Evolutionary conservation across 2,113 vertebrate genomes (phyloP).

Genomic region (Pygoscelis adeliae): DNA sequence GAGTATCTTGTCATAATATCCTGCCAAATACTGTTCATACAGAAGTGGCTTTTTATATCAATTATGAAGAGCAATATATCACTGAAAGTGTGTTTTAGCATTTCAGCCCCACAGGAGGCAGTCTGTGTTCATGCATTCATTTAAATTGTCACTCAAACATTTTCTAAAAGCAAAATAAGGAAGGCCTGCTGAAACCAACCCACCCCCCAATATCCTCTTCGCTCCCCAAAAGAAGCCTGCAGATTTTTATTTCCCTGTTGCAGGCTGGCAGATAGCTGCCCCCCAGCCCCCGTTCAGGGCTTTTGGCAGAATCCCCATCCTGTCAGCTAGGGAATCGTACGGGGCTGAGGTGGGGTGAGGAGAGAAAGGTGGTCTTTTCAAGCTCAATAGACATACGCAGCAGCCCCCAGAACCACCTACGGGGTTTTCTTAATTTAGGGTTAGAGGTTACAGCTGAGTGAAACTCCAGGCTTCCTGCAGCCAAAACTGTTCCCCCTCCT

Average conservation of each 20-base stretch:
- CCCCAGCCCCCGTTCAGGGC: not conserved
- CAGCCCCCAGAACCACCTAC: not conserved
- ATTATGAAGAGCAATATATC: not conserved
- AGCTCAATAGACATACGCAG: not conserved
- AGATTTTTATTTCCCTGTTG: not conserved
- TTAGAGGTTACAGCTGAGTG: not conserved
- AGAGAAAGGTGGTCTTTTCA: not conserved
- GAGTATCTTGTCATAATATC: not conserved
- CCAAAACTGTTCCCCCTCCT: not conserved
- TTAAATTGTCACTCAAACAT: not conserved
- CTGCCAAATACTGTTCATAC: not conserved
- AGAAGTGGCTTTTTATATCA: not conserved
- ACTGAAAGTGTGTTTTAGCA: not conserved
- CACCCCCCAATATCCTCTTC: not conserved
- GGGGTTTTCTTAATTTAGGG: not conserved
- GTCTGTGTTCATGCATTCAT: not conserved
- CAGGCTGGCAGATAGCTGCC: not conserved
- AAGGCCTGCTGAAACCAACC: not conserved
- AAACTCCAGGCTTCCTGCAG: not conserved
- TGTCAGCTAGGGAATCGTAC: not conserved
- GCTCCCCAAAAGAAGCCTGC: not conserved
- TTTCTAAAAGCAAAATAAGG: not conserved
- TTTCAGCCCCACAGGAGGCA: conserved; percentile 47
- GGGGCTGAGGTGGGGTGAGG: not conserved
- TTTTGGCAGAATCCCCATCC: not conserved